A percentile compares a stretch with the other conserved stretches of the same genome.
phyloP scores from a whole-genome alignment of 2,797 vertebrate genomes.

The Rhincodon typus region DNA sequence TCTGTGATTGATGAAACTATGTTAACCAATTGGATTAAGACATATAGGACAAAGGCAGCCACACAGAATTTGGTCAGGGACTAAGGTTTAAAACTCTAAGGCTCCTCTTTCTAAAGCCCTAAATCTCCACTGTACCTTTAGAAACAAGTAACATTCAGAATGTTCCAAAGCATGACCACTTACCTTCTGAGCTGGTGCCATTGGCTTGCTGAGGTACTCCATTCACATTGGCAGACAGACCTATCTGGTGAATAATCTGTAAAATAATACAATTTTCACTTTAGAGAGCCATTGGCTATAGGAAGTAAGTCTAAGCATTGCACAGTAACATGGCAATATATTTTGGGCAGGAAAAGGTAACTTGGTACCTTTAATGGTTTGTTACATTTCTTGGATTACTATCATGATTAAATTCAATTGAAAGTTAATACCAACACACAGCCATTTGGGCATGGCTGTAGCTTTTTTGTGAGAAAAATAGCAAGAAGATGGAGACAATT shows the following conservation, averaged over 20 bases:
- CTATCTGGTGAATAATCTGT: conserved; percentile 68
- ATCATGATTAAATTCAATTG: too few relatives aligned
- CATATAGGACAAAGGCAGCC: neutral
- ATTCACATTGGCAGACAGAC: conserved; percentile 70
- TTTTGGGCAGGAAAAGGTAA: neutral
- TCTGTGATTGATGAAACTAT: neutral
- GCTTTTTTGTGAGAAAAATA: neutral
- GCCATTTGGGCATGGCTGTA: neutral
- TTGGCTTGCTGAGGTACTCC: conserved; percentile 62
- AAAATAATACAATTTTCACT: conserved; percentile 17
- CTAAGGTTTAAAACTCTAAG: neutral
- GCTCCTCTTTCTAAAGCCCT: neutral
- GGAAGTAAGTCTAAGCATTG: neutral
- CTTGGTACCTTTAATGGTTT: neutral
- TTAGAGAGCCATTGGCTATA: neutral
- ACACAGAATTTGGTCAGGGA: neutral
- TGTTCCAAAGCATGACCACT: conserved; percentile 30
- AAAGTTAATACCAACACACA: neutral
- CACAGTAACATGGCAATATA: neutral
- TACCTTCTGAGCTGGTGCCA: conserved; percentile 79
- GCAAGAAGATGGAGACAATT: neutral
- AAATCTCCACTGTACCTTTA: neutral
- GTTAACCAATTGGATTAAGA: neutral
- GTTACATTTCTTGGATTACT: neutral
- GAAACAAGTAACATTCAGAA: neutral